Evolutionary conservation across 2,113 vertebrate species (phyloP).

Genomic region (Engystomops pustulosus): DNA sequence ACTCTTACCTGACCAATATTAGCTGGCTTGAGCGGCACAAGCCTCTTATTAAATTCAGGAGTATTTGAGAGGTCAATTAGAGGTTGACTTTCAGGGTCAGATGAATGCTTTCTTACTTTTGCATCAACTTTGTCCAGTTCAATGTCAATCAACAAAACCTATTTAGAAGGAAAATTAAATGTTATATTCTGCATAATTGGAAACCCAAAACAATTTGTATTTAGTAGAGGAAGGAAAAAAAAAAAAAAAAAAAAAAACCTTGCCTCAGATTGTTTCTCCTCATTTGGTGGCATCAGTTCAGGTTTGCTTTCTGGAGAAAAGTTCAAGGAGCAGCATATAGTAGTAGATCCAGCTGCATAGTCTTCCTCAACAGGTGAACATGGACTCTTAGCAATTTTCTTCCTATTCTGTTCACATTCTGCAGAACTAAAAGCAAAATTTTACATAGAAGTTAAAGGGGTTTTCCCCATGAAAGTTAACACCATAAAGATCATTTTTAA

Average conservation of each 20-base stretch:
- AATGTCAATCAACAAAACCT: slow-evolving; percentile 70
- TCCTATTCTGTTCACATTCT: neutral
- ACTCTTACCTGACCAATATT: slow-evolving; percentile 67
- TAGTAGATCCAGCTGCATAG: slow-evolving; percentile 58
- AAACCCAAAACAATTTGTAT: too few species aligned
- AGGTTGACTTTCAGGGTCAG: slow-evolving; percentile 63
- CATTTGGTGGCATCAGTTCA: neutral
- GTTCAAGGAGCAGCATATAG: slow-evolving; percentile 67
- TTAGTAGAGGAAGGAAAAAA: too few species aligned
- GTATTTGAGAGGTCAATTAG: slow-evolving; percentile 77
- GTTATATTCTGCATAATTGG: too few species aligned
- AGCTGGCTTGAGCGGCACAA: slow-evolving; percentile 56
- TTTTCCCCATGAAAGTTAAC: too few species aligned
- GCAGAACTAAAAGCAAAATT: slow-evolving; percentile 59
- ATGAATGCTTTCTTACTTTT: neutral
- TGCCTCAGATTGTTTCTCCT: slow-evolving; percentile 25
- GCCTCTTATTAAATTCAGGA: slow-evolving; percentile 64
- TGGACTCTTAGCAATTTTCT: neutral
- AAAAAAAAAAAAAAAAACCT: too few species aligned
- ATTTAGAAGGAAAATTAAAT: neutral
- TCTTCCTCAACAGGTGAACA: slow-evolving; percentile 49
- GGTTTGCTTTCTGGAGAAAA: slow-evolving; percentile 74
- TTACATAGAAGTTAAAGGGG: too few species aligned
- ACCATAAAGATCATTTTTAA: too few species aligned
- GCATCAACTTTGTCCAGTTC: neutral